These are phyloP conservation scores for Exocentrus adspersus DNA, from an alignment of 2,888 invertebrate genomes.

Conservation along the genomic window DNA sequence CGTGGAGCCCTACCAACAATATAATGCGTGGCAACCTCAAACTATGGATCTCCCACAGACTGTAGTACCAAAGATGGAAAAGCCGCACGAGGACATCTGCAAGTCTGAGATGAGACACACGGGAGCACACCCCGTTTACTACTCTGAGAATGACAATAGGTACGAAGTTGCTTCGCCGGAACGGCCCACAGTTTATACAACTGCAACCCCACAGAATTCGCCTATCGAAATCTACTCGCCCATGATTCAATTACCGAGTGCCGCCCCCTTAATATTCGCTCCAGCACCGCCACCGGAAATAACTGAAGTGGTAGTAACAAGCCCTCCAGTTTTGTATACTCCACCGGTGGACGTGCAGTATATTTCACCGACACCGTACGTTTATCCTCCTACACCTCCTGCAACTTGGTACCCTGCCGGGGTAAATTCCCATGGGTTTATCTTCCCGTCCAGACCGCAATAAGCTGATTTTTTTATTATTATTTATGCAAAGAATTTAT, in stretches of 20 bases:
- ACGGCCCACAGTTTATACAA: constrained; percentile 31
- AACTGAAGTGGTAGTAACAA: constrained; percentile 47
- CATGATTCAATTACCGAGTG: too few species aligned
- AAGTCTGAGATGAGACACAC: constrained; percentile 2
- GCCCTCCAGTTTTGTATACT: constrained; percentile 47
- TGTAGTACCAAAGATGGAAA: constrained; percentile 22
- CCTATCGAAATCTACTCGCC: constrained; percentile 50
- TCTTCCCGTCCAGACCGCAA: constrained; percentile 45
- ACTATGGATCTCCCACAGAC: constrained; percentile 32
- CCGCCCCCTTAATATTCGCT: constrained; percentile 44
- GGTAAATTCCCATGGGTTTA: constrained; percentile 50
- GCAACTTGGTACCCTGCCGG: constrained; percentile 48
- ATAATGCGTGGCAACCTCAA: constrained; percentile 38
- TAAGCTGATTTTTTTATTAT: not conserved
- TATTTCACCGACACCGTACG: constrained; percentile 43
- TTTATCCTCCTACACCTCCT: constrained; percentile 50
- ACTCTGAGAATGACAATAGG: not conserved
- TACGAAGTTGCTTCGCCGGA: constrained; percentile 16
- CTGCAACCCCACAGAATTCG: constrained; percentile 36
- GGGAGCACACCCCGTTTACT: not conserved
- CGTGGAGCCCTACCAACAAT: constrained; percentile 42
- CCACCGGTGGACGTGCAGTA: constrained; percentile 50
- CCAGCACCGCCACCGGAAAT: constrained; percentile 45
- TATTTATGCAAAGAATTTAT: too few species aligned
- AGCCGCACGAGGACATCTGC: not conserved